Percentiles rank a stretch among this genome's conserved stretches.
Conservation (phyloP, 1,140 invertebrate species). For the Heliconius nattereri region DNA sequence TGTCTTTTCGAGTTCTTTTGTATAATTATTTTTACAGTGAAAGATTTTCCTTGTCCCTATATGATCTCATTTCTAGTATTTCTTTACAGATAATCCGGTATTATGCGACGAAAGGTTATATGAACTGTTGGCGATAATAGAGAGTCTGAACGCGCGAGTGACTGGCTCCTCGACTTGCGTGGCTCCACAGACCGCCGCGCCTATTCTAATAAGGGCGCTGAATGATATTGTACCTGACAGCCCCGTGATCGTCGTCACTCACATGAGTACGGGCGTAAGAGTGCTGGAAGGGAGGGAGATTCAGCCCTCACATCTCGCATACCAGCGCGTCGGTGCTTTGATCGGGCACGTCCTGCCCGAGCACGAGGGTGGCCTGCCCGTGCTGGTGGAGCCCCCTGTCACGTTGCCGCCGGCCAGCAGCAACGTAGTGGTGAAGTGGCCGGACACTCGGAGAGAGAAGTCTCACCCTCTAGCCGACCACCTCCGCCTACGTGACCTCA, state of each 20-base stretch:
- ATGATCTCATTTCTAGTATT: conserved; percentile 16
- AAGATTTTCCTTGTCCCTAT: background rate
- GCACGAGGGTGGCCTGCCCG: conserved; percentile 72
- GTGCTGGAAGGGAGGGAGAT: conserved; percentile 44
- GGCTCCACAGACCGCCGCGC: conserved; percentile 76
- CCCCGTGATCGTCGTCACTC: conserved; percentile 59
- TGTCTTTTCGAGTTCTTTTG: background rate
- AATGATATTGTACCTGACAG: conserved; percentile 67
- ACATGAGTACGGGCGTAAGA: conserved; percentile 43
- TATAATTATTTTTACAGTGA: background rate
- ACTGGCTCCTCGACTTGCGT: conserved; percentile 82
- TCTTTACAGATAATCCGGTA: conserved; percentile 87
- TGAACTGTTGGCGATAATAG: conserved; percentile 85
- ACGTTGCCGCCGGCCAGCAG: conserved; percentile 64
- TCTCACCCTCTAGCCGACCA: conserved; percentile 63
- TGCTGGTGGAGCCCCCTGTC: conserved; percentile 72
- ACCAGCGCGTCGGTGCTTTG: conserved; percentile 58
- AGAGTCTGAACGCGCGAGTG: conserved; percentile 86
- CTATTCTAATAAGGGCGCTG: conserved; percentile 71
- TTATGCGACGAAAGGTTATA: conserved; percentile 86
- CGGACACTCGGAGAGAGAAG: conserved; percentile 56
- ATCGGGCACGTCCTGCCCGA: conserved; percentile 76
- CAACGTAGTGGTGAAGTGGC: conserved; percentile 66
- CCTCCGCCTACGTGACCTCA: conserved; percentile 61
- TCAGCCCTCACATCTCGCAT: conserved; percentile 54